Base-by-base conservation (phyloP, 2,797 vertebrate genomes). In the Typhlichthys eigenmanni region DNA sequence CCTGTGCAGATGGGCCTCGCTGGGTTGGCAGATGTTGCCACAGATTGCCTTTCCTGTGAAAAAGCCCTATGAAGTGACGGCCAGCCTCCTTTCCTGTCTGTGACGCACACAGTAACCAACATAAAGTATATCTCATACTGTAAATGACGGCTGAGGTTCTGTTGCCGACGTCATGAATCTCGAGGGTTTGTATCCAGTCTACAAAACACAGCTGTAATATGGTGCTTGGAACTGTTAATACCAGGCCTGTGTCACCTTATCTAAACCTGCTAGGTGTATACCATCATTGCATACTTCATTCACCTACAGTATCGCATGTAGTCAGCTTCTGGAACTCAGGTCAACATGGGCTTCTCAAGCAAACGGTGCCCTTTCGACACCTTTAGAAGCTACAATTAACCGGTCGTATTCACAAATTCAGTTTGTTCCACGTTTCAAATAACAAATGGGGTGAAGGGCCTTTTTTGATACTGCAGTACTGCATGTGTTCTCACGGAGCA, bases 1-100 rank as follows among this genome's bases (percentile, higher is more conserved):
- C 53, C 62, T 13, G 66, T 69, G 71, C 74, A 85, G 70, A 83
- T 81, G 74, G 62, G 60, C 63, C 52, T 34, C 52, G 43, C 56
- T 48, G 45, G 24, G 5, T 51, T 48, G n/a, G 45, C 60, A 78
- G 65, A 65, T 49, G 69, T 64, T 76, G 55, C 63, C 64, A 67
- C 60, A 72, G n/a, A 60, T 1, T 60, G 58, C 58, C 47, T 55
- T 46, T 13, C 24, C 14, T 13, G 8, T 50, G 47, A 51, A 9
- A 3, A 66, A 68, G 47, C 63, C 17, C 10, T 43, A 47, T 14
- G 13, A 14, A 13, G 62, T 17, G 29, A 65, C 50, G 62, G 48
- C 43, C 24, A 19, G 1, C 34, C 38, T 64, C 55, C n/a, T 66
- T 81, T 75, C 64, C 67, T 72, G 71, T 60, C 38, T n/a, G 48